Evolutionary conservation across 2,113 vertebrate species (phyloP), one percentile per base, ranked within the genome.

Genomic region (Hippocampus comes): DNA sequence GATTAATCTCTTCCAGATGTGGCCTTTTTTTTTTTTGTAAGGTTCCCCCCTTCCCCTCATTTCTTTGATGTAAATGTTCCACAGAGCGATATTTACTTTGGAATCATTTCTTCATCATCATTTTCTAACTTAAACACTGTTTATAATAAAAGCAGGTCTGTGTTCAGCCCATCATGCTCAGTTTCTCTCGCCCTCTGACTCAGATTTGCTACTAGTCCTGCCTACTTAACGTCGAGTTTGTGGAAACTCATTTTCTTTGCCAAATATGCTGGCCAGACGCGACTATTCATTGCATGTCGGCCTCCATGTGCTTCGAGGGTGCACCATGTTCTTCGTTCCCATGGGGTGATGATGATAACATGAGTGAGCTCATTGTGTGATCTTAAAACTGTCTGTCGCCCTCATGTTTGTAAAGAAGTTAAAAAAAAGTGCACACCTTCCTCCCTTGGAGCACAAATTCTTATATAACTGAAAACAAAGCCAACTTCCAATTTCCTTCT

Each of bases 1-100:
- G 18, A 51, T 66, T 74, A 71, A 83, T 82, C 17, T 71, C 46
- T 78, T 82, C 77, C 88, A 78, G 82, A 57, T 21, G 73, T 2
- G 0, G 15, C 43, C 43, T 46, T 46, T 46, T 46, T 10, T 34
- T 63, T 61, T 82, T 79, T 73, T 7, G 49, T 53, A 66, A 64
- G 70, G 10, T 6, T 5, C 18, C 25, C 23, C 27, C 15, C 9
- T 23, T 25, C 51, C 14, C 5, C 21, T 48, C 9, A 46, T 43
- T 71, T 71, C 23, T 25, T 67, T 30, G 55, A 55, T 53, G 15
- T 27, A 65, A 59, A 17, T 48, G 68, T 77, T 77, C 69, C 0
- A 5, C 2, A 51, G n/a, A 51, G 11, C 15, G 25, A 14, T 42
- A 42, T 59, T 48, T 57, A 55, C 23, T 25, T 78, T 64, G 72